Evolutionary conservation across 2,797 vertebrate genomes (phyloP).

Genomic region (Mionectes olivaceus): DNA sequence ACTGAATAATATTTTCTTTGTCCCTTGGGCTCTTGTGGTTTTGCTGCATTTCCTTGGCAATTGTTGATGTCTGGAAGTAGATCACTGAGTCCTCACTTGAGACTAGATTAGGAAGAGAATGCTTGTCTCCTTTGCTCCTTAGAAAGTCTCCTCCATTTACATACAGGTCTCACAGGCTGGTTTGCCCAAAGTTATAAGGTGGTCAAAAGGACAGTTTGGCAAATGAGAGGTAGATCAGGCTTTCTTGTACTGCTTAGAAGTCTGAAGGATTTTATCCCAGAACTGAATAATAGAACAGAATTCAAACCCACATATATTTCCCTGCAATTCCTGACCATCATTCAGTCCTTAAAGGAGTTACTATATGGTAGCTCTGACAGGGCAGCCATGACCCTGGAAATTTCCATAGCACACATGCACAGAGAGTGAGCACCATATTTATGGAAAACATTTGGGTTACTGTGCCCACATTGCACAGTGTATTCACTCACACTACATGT

Average conservation of each 20-base stretch:
- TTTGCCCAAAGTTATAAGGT: background rate
- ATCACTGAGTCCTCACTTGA: background rate
- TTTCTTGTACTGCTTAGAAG: background rate
- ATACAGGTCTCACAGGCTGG: background rate
- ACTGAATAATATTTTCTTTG: background rate
- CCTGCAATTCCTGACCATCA: background rate
- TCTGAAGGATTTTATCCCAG: background rate
- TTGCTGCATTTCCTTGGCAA: background rate
- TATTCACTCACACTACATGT: background rate
- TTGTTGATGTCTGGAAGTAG: background rate
- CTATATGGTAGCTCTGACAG: background rate
- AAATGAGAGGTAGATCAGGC: background rate
- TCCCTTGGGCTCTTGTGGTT: background rate
- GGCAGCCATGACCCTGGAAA: background rate
- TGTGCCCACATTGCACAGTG: background rate
- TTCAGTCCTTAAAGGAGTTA: background rate
- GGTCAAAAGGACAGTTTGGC: background rate
- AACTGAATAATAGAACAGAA: background rate
- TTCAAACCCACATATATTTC: background rate
- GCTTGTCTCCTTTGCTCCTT: background rate
- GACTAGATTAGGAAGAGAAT: background rate
- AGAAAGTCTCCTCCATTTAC: background rate
- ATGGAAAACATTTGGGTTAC: background rate
- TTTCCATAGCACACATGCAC: background rate
- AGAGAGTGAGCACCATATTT: background rate